Percentiles rank a stretch among this genome's conserved stretches.
Evolutionary conservation across 2,797 vertebrate species (phyloP).

Genomic region (Melanotaenia parkinsoni): DNA sequence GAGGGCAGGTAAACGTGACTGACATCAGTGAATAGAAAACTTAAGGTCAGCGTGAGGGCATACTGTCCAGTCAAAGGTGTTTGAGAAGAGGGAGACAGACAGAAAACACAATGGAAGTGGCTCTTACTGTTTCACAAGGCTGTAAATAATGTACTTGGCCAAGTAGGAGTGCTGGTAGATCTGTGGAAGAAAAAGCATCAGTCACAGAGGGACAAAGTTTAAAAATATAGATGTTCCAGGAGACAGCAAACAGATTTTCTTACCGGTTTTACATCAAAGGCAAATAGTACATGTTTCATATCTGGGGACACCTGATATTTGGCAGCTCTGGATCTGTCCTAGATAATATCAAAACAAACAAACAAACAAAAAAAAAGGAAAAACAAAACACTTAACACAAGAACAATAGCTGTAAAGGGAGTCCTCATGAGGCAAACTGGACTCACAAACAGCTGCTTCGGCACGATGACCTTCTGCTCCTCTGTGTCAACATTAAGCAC

Average conservation of each 20-base stretch:
- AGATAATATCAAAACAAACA: slow-evolving; percentile 21
- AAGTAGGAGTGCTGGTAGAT: slow-evolving; percentile 91
- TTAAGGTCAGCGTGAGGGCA: slow-evolving; percentile 27
- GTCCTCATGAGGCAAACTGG: background rate
- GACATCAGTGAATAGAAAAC: slow-evolving; percentile 22
- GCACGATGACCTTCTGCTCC: slow-evolving; percentile 83
- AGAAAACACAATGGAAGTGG: slow-evolving; percentile 15
- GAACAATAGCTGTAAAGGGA: background rate
- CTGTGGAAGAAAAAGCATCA: slow-evolving; percentile 75
- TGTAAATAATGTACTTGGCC: slow-evolving; percentile 95
- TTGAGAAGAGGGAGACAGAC: background rate
- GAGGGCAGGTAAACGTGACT: slow-evolving; percentile 34
- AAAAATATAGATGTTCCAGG: background rate
- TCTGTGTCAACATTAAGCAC: slow-evolving; percentile 85
- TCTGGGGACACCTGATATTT: slow-evolving; percentile 94
- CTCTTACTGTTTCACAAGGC: slow-evolving; percentile 93
- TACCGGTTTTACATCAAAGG: slow-evolving; percentile 91
- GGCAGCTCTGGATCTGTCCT: slow-evolving; percentile 89
- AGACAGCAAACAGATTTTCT: slow-evolving; percentile 67
- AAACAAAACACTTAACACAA: background rate
- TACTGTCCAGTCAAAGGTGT: slow-evolving; percentile 1
- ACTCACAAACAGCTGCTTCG: slow-evolving; percentile 95
- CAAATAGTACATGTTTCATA: slow-evolving; percentile 89
- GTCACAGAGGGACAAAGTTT: slow-evolving; percentile 12
- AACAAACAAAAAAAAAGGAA: slow-evolving; percentile 1